phyloP scores from a whole-genome alignment of 1,140 invertebrate species.

The Bemisia tabaci region DNA sequence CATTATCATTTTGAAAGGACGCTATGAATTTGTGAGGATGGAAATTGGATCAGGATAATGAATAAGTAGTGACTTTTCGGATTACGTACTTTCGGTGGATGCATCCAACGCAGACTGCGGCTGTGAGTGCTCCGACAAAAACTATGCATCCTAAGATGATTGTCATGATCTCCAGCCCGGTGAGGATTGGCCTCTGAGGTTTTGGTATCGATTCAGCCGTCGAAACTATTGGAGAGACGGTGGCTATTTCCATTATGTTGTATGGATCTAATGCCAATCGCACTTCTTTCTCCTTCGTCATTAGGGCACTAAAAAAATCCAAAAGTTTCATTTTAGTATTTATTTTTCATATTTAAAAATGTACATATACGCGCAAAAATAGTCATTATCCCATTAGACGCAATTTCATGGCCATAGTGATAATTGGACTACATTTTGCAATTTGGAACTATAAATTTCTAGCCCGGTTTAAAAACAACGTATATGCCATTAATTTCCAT shows the following conservation, averaged over 20 bases:
- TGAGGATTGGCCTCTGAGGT: slow-evolving; percentile 35
- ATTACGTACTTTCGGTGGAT: slow-evolving; percentile 35
- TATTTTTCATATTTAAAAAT: no score
- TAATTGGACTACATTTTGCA: no score
- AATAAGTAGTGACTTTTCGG: no score
- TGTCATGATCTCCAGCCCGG: slow-evolving; percentile 63
- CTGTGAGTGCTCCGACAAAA: slow-evolving; percentile 58
- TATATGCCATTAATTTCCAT: no score
- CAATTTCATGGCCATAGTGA: no score
- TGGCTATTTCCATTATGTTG: slow-evolving; percentile 9
- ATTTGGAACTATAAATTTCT: no score
- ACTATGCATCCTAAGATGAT: slow-evolving; percentile 61
- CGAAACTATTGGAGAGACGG: slow-evolving; percentile 2
- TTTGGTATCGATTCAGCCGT: slow-evolving; percentile 1
- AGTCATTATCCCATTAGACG: no score
- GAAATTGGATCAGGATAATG: no score
- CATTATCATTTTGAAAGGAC: no score
- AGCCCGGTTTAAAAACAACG: no score
- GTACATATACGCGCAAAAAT: no score
- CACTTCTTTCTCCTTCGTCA: slow-evolving; percentile 39
- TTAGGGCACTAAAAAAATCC: slow-evolving; percentile 38
- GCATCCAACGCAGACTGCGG: slow-evolving; percentile 63
- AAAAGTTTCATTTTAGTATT: slow-evolving; percentile 3
- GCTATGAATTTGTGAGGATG: no score
- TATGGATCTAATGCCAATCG: slow-evolving; percentile 38